Evolutionary conservation across 35 echinoderm and acorn worm species (phyloP).

Genomic region (Hemicentrotus pulcherrimus): DNA sequence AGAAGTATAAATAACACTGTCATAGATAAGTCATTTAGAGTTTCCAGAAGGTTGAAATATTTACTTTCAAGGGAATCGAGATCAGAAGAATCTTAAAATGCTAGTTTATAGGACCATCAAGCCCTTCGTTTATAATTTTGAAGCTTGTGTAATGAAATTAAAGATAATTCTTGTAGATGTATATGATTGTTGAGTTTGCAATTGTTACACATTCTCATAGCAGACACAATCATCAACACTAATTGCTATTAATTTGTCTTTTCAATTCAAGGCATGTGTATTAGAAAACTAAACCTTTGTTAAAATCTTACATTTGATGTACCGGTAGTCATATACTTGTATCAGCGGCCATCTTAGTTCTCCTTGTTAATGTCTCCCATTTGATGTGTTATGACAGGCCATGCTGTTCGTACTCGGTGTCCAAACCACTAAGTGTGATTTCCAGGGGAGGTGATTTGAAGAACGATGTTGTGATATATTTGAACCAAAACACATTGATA

Average conservation of each 20-base stretch:
- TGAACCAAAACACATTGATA: too few relatives aligned
- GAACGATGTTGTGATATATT: not conserved
- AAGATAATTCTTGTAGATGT: not conserved
- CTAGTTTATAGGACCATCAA: not conserved
- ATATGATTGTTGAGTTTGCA: not conserved
- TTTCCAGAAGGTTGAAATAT: not conserved
- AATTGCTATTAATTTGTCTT: not conserved
- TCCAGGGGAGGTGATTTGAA: not conserved
- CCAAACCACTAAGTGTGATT: not conserved
- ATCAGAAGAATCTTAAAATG: not conserved
- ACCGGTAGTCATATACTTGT: not conserved
- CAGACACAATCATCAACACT: not conserved
- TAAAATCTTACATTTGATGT: not conserved
- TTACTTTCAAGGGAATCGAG: not conserved
- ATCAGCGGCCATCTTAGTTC: not conserved
- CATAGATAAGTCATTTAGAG: not conserved
- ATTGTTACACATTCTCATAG: not conserved
- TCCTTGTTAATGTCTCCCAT: not conserved
- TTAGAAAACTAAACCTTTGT: not conserved
- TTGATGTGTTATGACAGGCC: not conserved
- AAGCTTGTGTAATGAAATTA: not conserved
- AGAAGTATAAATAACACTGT: not conserved
- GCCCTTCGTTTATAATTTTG: not conserved
- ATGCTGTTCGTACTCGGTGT: not conserved
- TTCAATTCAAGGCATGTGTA: not conserved